These are phyloP conservation scores for Amblyraja radiata DNA, from an alignment of 2,797 vertebrate genomes.

Conservation along the genomic window DNA sequence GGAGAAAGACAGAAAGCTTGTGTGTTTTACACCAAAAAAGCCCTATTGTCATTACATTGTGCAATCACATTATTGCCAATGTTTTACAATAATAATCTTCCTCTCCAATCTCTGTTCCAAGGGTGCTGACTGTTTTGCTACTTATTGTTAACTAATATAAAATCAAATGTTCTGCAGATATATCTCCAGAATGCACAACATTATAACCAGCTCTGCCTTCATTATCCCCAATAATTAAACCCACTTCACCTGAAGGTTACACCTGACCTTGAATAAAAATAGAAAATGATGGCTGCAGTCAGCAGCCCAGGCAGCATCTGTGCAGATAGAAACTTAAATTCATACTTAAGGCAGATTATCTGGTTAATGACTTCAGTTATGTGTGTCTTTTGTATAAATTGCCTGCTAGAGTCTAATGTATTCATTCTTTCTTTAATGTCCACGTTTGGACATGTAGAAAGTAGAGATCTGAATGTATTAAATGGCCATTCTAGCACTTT, in stretches of 20 bases:
- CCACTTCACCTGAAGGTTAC: neutral
- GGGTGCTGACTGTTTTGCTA: neutral
- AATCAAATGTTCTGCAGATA: neutral
- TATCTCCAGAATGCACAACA: neutral
- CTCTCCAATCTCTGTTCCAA: neutral
- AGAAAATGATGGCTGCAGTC: no score
- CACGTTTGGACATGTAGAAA: neutral
- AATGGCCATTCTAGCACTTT: neutral
- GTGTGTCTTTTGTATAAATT: neutral
- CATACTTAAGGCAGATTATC: neutral
- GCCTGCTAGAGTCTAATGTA: neutral
- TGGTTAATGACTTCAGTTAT: neutral
- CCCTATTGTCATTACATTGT: neutral
- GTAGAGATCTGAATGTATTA: neutral
- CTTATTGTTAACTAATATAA: neutral
- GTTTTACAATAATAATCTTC: neutral
- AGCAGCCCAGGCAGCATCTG: neutral
- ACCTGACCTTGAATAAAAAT: neutral
- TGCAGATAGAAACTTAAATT: neutral
- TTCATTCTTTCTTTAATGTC: neutral
- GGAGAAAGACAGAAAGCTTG: neutral
- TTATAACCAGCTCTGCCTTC: neutral
- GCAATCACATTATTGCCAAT: neutral
- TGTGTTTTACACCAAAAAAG: no score
- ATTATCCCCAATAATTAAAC: neutral